Evolutionary conservation across 2,113 vertebrate species (phyloP).

Genomic region (Falco punctatus): DNA sequence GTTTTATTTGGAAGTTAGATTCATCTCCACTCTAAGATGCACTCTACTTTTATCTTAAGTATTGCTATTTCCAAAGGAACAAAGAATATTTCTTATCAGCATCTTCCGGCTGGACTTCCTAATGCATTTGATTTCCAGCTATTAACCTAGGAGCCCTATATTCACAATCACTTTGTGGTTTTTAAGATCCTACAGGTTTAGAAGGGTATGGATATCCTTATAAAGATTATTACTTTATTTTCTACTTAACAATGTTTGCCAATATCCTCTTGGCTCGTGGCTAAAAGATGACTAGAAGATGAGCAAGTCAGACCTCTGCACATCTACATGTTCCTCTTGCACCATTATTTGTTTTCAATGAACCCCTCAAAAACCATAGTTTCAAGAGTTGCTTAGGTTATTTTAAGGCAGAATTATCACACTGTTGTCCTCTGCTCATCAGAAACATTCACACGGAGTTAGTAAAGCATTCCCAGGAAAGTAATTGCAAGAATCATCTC

Average conservation of each 20-base stretch:
- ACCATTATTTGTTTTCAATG: background rate
- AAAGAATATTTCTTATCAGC: constrained; percentile 70
- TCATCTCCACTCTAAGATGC: constrained; percentile 14
- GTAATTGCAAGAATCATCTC: background rate
- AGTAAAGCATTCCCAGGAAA: background rate
- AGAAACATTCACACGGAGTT: background rate
- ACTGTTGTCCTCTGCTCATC: background rate
- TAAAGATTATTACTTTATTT: constrained; percentile 40
- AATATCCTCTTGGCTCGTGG: constrained; percentile 9
- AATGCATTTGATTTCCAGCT: constrained; percentile 70
- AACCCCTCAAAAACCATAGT: background rate
- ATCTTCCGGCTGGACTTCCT: constrained; percentile 69
- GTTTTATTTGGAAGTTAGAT: constrained; percentile 61
- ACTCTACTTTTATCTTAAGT: constrained; percentile 60
- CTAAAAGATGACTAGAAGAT: constrained; percentile 14
- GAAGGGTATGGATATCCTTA: background rate
- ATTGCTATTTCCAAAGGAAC: constrained; percentile 61
- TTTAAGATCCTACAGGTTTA: constrained; percentile 22
- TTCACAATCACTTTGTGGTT: constrained; percentile 43
- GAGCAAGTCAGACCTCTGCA: background rate
- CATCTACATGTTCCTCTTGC: background rate
- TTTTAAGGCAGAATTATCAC: background rate
- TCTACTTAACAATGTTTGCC: constrained; percentile 33
- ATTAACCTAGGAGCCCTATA: constrained; percentile 75
- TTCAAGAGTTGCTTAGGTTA: background rate